A percentile compares a stretch with the other conserved stretches of the same genome.
Conservation (phyloP, 2,888 invertebrate species). For the Cryptocephalus primarius region DNA sequence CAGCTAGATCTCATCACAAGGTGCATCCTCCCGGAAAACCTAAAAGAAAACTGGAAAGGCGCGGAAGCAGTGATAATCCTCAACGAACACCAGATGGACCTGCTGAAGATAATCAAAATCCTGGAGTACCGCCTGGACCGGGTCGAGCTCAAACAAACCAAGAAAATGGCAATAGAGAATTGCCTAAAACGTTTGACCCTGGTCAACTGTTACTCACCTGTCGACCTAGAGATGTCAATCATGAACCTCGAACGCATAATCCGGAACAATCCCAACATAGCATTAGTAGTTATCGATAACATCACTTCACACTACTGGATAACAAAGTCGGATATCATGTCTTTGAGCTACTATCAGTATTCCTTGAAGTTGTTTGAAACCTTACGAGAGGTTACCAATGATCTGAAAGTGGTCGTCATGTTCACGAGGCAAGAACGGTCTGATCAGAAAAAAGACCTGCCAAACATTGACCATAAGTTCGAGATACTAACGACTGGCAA, state of each 20-base stretch:
- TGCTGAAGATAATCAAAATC: constrained; percentile 22
- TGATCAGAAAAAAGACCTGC: constrained; percentile 9
- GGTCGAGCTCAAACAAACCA: constrained; percentile 10
- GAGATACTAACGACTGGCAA: constrained; percentile 3
- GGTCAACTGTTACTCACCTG: constrained; percentile 20
- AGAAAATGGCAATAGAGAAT: constrained; percentile 17
- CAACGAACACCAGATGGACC: constrained; percentile 21
- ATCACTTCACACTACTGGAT: constrained; percentile 24
- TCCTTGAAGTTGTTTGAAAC: constrained; percentile 15
- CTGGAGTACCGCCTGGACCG: constrained; percentile 18
- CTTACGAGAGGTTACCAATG: constrained; percentile 16
- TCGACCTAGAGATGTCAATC: constrained; percentile 21
- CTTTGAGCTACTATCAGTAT: constrained; percentile 20
- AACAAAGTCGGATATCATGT: constrained; percentile 11
- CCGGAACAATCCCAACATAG: constrained; percentile 15
- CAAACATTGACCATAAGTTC: constrained; percentile 17
- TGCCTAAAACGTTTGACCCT: constrained; percentile 20
- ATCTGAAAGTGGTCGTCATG: constrained; percentile 19
- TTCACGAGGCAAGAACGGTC: constrained; percentile 15
- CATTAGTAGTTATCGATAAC: constrained; percentile 22
- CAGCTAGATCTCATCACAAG: constrained; percentile 22
- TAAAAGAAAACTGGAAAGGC: constrained; percentile 19
- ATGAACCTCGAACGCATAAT: constrained; percentile 21
- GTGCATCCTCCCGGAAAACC: constrained; percentile 19
- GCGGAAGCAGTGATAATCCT: constrained; percentile 20